Base-by-base conservation (phyloP, 2,888 invertebrate genomes). In the Cantharis flavilabris region DNA sequence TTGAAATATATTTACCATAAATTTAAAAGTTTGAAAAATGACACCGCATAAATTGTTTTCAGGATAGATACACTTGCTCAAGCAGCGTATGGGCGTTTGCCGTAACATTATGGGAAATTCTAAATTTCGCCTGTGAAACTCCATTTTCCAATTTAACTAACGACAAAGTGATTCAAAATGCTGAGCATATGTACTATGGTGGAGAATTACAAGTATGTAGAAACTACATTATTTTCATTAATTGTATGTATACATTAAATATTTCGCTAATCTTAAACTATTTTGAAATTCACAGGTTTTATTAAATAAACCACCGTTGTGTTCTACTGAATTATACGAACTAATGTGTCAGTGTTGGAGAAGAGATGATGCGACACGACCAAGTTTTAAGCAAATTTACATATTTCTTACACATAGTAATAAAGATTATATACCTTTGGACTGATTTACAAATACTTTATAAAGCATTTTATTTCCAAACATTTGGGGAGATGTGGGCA, bases 251-350 rank as follows among this genome's bases (percentile, higher is more conserved):
- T 65, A n/a, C 9, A 30, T 30, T 26, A 26, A 30, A 23, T 23
- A n/a, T n/a, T 20, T 23, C 3, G 26, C 3, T 13, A 23, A 23
- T 26, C 16, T 13, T 26, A 26, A 13, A 23, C 26, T 16, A 23
- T 20, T 67, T 64, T 18, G 18, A 64, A 67, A 67, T 23, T 85
- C 84, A 73, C 89, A 92, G 90, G 91, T 92, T 80, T 79, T 87
- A n/a, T 81, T 88, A 76, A 94, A 94, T 82, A 92, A 93, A 83
- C 96, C 96, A 64, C 91, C 92, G 72, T 92, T 94, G 79, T 96
- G 95, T 87, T 94, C 95, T 13, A 90, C 92, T 16, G 93, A 94
- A 83, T 92, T 96, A 70, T 95, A 95, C 89, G 92, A 93, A 81
- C 89, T 95, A 81, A 93, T 95, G 94, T 91, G 92, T 84, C 92